phyloP scores from a whole-genome alignment of 2,797 vertebrate species.

The Myotis pilosus region DNA sequence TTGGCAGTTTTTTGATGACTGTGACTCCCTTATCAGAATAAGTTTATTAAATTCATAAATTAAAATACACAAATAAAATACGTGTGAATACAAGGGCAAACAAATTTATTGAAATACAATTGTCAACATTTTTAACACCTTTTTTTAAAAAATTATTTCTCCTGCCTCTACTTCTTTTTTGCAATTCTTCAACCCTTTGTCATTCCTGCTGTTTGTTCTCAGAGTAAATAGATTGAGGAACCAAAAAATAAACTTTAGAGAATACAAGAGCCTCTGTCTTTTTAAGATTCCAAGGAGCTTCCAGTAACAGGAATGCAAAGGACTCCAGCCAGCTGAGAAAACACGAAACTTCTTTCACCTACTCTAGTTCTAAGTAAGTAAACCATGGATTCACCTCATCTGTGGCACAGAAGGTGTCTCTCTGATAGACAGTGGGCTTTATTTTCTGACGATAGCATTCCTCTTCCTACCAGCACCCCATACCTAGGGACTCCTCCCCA shows the following conservation, averaged over 20 bases:
- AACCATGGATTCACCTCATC: not conserved
- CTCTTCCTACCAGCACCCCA: not conserved
- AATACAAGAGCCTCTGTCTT: not conserved
- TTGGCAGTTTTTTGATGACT: not conserved
- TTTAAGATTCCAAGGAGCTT: not conserved
- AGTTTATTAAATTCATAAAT: slow-evolving; percentile 23
- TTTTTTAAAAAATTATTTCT: not conserved
- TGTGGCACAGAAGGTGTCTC: not conserved
- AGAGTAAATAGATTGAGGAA: not conserved
- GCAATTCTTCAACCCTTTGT: not conserved
- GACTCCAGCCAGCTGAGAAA: not conserved
- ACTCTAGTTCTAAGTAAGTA: not conserved
- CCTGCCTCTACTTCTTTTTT: not conserved
- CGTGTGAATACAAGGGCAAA: not conserved
- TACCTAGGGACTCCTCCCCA: not conserved
- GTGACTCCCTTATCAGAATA: not conserved
- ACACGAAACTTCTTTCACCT: not conserved
- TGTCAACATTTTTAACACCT: not conserved
- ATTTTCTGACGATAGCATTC: not conserved
- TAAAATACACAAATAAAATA: not conserved
- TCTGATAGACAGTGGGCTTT: not conserved
- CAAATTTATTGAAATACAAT: not conserved
- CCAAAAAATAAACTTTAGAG: not conserved
- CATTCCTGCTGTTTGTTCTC: not conserved
- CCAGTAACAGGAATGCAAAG: not conserved